phyloP scores from a whole-genome alignment of 2,797 vertebrate species.

The Gobio occitaniae region DNA sequence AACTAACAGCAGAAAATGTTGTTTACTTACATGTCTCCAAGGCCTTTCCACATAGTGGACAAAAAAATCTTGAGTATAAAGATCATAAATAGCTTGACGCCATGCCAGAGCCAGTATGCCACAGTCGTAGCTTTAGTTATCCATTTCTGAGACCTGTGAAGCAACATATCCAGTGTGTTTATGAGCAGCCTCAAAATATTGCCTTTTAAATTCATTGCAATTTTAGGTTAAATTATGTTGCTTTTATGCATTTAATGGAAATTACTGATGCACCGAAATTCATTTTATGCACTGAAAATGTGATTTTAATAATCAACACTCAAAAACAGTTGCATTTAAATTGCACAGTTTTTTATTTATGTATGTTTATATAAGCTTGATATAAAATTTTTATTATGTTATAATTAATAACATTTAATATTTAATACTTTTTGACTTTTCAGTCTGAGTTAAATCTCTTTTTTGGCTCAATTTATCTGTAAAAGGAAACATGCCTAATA shows the following conservation, averaged over 20 bases:
- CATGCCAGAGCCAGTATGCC: constrained; percentile 68
- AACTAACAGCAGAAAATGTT: background rate
- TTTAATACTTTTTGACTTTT: too few relatives aligned
- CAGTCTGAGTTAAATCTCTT: too few relatives aligned
- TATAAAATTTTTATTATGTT: too few relatives aligned
- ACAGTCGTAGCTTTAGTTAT: constrained; percentile 32
- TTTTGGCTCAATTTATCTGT: too few relatives aligned
- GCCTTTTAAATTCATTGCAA: background rate
- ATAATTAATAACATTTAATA: too few relatives aligned
- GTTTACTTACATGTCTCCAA: constrained; percentile 62
- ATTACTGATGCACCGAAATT: background rate
- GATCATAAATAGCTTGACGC: constrained; percentile 55
- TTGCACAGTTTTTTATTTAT: too few relatives aligned
- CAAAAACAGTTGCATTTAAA: too few relatives aligned
- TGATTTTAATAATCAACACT: background rate
- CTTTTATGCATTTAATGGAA: background rate
- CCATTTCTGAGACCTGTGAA: constrained; percentile 60
- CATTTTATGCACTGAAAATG: background rate
- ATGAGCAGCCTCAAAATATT: background rate
- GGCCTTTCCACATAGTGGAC: constrained; percentile 63
- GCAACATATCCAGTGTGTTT: background rate
- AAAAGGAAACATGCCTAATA: too few relatives aligned
- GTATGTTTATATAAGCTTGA: too few relatives aligned
- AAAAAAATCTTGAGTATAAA: constrained; percentile 65
- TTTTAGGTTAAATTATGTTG: background rate